Base-by-base conservation (phyloP, 2,113 vertebrate species). In the Telmatochromis sp. region DNA sequence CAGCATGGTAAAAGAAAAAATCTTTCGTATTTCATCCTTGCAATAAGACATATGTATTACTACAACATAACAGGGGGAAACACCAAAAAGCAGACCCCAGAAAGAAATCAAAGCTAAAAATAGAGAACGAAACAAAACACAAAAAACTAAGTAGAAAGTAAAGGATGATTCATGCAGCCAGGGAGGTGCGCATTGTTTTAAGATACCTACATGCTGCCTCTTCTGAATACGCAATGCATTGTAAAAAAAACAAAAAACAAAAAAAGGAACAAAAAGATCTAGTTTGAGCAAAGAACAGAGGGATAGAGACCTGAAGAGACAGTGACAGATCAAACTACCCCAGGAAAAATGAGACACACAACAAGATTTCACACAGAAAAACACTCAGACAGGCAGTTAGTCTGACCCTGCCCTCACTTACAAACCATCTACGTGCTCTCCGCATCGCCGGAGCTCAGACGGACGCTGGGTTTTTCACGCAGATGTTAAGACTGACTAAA, bases 161-260 rank as follows among this genome's bases (percentile, higher is more conserved):
- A 89, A 81, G 53, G 47, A 90, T 94, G 95, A 95, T 78, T 94
- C 96, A 96, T 96, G 96, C 96, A 96, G 94, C 90, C 91, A 87
- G 81, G 86, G 80, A 90, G 89, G 93, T 82, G 83, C 78, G 89
- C 90, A 90, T 85, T 9, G 81, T 89, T 92, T 92, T 93, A 42
- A 83, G 95, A 94, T 96, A 94, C 93, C 95, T 95, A 96, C 93
- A 89, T 80, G 89, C 96, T 95, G 96, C 86, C 88, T 95, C 96
- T 92, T 92, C 94, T 90, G 95, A 95, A 88, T 88, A 93, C 53
- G 91, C 95, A 93, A 91, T 90, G 96, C 94, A 75, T 96, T 94
- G 95, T 93, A 94, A 55, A 88, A 58, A 63, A 68, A 37, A 35
- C 19, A 68, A 68, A 68, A 37, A 68, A 37, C 33, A 85, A 95